Percentiles rank a stretch among this genome's conserved stretches.
Conservation (phyloP, 1,140 invertebrate species). For the Copidosoma floridanum region DNA sequence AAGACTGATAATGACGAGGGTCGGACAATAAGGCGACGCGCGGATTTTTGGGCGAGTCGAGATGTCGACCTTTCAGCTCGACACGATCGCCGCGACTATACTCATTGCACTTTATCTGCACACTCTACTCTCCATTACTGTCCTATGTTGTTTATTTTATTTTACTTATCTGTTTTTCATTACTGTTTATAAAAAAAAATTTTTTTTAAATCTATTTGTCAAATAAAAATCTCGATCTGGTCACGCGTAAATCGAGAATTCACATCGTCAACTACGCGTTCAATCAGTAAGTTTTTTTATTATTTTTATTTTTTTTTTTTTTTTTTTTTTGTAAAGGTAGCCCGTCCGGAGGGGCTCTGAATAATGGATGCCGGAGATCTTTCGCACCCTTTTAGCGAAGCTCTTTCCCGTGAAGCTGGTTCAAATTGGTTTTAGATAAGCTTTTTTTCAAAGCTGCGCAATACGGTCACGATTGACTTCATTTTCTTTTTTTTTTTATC, state of each 20-base stretch:
- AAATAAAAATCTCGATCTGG: no score
- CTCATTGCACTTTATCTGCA: conserved; percentile 46
- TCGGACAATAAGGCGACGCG: not conserved
- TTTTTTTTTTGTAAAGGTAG: not conserved
- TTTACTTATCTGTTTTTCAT: not conserved
- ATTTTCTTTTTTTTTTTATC: no score
- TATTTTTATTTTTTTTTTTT: no score
- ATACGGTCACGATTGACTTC: no score
- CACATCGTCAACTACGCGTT: no score
- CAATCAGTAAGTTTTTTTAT: no score
- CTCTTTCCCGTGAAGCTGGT: not conserved
- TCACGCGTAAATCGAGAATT: no score
- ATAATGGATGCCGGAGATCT: conserved; percentile 5
- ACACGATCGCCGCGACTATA: conserved; percentile 30
- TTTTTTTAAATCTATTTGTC: not conserved
- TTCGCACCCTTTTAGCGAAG: no score
- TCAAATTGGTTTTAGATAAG: conserved; percentile 3
- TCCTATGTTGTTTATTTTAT: not conserved
- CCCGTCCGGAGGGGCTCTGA: not conserved
- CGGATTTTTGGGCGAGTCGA: conserved; percentile 2
- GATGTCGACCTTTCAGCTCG: not conserved
- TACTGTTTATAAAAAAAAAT: no score
- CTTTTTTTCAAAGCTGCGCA: no score
- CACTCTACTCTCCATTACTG: conserved; percentile 21
- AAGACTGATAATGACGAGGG: not conserved